Conservation (phyloP, 1,140 invertebrate genomes). For the Bombus haemorrhoidalis region DNA sequence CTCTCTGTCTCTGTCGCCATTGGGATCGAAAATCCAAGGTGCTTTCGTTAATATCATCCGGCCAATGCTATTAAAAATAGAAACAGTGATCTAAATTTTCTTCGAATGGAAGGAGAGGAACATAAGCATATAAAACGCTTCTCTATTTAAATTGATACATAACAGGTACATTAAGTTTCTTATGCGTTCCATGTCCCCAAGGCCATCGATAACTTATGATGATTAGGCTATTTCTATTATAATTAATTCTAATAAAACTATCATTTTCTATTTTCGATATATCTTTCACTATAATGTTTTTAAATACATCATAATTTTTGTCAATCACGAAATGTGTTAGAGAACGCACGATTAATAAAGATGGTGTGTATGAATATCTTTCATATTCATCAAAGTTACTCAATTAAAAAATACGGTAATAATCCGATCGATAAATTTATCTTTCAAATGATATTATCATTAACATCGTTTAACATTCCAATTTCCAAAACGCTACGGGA, state of each 20-base stretch:
- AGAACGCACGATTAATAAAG: no score
- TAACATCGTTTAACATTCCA: no score
- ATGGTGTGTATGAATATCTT: no score
- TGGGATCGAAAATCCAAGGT: slow-evolving; percentile 87
- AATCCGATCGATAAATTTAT: no score
- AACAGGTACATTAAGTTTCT: not conserved
- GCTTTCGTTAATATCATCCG: slow-evolving; percentile 90
- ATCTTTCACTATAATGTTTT: not conserved
- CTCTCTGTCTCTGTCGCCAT: slow-evolving; percentile 86
- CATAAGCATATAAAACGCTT: not conserved
- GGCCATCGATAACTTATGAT: not conserved
- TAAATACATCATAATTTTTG: no score
- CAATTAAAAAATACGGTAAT: no score
- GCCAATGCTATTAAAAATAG: slow-evolving; percentile 85
- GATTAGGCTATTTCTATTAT: not conserved
- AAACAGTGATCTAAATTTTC: not conserved
- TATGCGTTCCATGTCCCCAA: not conserved
- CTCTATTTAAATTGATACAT: not conserved
- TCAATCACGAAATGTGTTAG: no score
- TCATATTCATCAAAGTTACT: no score
- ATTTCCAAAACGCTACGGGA: no score
- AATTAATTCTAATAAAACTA: not conserved
- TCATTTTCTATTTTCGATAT: not conserved
- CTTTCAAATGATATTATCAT: no score
- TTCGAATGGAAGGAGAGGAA: not conserved